phyloP scores from a whole-genome alignment of 1,140 invertebrate genomes.

The Anastrepha obliqua region DNA sequence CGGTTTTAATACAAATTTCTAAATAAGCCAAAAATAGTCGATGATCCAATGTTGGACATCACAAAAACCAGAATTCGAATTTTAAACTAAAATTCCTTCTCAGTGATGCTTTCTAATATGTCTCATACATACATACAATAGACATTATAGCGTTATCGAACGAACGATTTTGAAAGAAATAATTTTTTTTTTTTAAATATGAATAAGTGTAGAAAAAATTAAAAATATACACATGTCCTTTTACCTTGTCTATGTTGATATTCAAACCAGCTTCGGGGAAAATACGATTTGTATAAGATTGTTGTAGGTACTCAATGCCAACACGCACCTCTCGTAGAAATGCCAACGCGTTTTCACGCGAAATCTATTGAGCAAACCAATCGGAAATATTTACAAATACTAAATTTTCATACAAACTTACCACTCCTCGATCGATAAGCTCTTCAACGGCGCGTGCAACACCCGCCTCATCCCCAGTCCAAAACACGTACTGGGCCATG shows the following conservation, averaged over 20 bases:
- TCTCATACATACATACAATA: too few species aligned
- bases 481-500: slow-evolving; percentile 86
- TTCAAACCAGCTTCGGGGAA: slow-evolving; percentile 69
- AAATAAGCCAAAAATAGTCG: too few species aligned
- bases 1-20: too few species aligned
- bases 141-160: too few species aligned
- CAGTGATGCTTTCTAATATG: too few species aligned
- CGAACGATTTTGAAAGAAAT: too few species aligned
- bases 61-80: too few species aligned
- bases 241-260: slow-evolving; percentile 65
- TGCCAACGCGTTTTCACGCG: slow-evolving; percentile 81
- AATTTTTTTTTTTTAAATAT: too few species aligned
- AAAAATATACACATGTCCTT: too few species aligned
- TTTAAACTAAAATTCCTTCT: too few species aligned
- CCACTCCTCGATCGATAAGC: slow-evolving; percentile 82
- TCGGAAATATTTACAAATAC: not conserved
- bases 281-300: slow-evolving; percentile 76
- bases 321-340: slow-evolving; percentile 84
- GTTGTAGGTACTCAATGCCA: slow-evolving; percentile 81
- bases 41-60: too few species aligned
- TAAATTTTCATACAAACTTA: slow-evolving; percentile 70
- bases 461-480: slow-evolving; percentile 85
- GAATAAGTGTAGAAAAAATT: too few species aligned
- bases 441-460: slow-evolving; percentile 84
- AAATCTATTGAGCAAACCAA: slow-evolving; percentile 76